These are phyloP conservation scores for Hirtodrosophila duncani DNA, from an alignment of 2,888 invertebrate species.

Conservation along the genomic window DNA sequence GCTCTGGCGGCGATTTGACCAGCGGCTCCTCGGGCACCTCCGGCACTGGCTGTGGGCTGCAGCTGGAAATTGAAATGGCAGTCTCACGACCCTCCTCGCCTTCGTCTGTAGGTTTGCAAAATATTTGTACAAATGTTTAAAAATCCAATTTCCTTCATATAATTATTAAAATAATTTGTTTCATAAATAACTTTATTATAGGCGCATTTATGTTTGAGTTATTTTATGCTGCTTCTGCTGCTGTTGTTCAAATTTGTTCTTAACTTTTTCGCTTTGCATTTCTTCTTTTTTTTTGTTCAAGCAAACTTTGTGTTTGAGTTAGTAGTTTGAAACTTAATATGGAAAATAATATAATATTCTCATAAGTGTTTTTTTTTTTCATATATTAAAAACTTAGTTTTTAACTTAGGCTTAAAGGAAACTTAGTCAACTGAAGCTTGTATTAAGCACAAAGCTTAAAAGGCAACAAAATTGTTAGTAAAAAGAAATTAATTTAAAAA, in stretches of 20 bases:
- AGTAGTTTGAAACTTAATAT: constrained; percentile 59
- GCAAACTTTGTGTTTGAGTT: constrained; percentile 64
- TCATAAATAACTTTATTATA: constrained; percentile 24
- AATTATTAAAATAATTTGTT: constrained; percentile 4
- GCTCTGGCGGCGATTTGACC: constrained; percentile 95
- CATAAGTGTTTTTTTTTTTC: constrained; percentile 11
- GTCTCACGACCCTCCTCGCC: constrained; percentile 75
- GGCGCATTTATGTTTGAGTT: constrained; percentile 39
- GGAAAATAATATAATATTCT: constrained; percentile 19
- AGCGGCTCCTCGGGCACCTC: constrained; percentile 82
- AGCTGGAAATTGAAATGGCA: constrained; percentile 75
- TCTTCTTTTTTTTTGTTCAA: constrained; percentile 34
- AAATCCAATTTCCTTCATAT: not conserved
- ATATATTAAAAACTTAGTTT: constrained; percentile 37
- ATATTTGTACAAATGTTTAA: constrained; percentile 20
- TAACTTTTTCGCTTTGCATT: constrained; percentile 5
- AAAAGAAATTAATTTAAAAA: constrained; percentile 28
- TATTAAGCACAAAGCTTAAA: constrained; percentile 63
- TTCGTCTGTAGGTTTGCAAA: constrained; percentile 70
- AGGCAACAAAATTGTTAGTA: constrained; percentile 63
- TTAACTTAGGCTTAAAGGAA: constrained; percentile 42
- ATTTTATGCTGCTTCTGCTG: constrained; percentile 38
- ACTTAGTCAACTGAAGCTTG: constrained; percentile 45
- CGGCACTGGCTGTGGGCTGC: constrained; percentile 75
- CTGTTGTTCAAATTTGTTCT: constrained; percentile 35